A percentile compares a stretch with the other conserved stretches of the same genome.
Conservation (phyloP, 2,888 invertebrate species). For the Adelognathus sp. region DNA sequence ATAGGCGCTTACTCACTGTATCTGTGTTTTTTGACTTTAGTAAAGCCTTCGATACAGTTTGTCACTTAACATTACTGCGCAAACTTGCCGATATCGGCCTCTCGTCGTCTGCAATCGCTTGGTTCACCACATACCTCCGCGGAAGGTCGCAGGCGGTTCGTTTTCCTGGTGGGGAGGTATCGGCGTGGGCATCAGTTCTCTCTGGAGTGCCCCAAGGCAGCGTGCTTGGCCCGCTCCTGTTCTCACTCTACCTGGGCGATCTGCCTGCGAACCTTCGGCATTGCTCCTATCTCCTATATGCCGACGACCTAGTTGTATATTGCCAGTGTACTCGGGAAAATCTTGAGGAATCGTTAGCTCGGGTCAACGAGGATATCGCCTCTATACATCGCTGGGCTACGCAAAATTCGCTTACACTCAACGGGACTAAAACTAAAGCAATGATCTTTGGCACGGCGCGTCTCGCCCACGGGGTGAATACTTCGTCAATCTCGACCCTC, state of each 20-base stretch:
- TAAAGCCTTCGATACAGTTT: conserved; percentile 16
- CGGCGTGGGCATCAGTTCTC: neutral
- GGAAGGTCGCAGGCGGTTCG: conserved; percentile 16
- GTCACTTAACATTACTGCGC: neutral
- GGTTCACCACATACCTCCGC: conserved; percentile 5
- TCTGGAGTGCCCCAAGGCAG: conserved; percentile 35
- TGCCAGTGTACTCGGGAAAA: neutral
- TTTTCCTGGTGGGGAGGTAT: neutral
- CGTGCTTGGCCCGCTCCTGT: conserved; percentile 22
- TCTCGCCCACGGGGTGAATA: neutral
- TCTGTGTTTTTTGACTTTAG: conserved; percentile 15
- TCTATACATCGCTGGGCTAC: conserved; percentile 6
- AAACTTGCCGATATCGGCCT: neutral
- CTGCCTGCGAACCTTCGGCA: neutral
- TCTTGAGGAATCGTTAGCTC: neutral
- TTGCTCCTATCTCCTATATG: neutral
- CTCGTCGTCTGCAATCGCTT: neutral
- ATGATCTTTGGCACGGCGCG: conserved; percentile 24
- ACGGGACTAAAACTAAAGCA: too few species aligned
- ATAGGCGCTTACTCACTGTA: neutral
- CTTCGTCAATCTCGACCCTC: neutral
- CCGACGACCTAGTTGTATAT: conserved; percentile 17
- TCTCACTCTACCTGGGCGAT: neutral
- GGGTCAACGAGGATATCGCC: conserved; percentile 9
- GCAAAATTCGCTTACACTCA: conserved; percentile 8